These are phyloP conservation scores for Crocallis elinguaria DNA, from an alignment of 2,888 invertebrate species.

Conservation along the genomic window DNA sequence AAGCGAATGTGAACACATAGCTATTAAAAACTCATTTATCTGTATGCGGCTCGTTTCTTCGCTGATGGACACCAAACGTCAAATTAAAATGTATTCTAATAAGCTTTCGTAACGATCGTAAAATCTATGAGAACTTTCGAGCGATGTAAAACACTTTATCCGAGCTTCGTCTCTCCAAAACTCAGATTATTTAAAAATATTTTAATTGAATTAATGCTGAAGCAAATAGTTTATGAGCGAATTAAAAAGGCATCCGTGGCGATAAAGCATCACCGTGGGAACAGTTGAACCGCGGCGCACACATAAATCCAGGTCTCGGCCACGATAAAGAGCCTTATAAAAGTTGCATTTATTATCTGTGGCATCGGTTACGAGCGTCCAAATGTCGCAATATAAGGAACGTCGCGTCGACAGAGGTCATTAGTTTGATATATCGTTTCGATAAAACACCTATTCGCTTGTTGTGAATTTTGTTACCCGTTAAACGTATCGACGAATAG, in stretches of 20 bases:
- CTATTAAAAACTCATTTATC: conserved; percentile 51
- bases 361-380: conserved; percentile 53
- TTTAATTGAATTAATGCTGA: conserved; percentile 59
- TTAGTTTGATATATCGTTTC: conserved; percentile 63
- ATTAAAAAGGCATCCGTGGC: conserved; percentile 58
- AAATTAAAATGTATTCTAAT: conserved; percentile 52
- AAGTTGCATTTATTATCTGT: conserved; percentile 70
- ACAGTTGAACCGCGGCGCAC: conserved; percentile 59
- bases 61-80: conserved; percentile 46
- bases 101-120: conserved; percentile 37
- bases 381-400: conserved; percentile 58
- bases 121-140: conserved; percentile 32
- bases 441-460: conserved; percentile 51
- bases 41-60: conserved; percentile 30
- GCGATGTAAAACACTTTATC: conserved; percentile 17
- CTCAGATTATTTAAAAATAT: conserved; percentile 31
- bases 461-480: conserved; percentile 42
- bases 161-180: conserved; percentile 25
- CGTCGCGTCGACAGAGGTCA: conserved; percentile 53
- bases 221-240: conserved; percentile 57
- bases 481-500: conserved; percentile 35
- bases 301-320: conserved; percentile 60
- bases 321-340: conserved; percentile 69
- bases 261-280: conserved; percentile 66
- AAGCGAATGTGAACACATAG: conserved; percentile 38